These are phyloP conservation scores for Carposina sasakii DNA, from an alignment of 1,140 invertebrate genomes.

Conservation along the genomic window DNA sequence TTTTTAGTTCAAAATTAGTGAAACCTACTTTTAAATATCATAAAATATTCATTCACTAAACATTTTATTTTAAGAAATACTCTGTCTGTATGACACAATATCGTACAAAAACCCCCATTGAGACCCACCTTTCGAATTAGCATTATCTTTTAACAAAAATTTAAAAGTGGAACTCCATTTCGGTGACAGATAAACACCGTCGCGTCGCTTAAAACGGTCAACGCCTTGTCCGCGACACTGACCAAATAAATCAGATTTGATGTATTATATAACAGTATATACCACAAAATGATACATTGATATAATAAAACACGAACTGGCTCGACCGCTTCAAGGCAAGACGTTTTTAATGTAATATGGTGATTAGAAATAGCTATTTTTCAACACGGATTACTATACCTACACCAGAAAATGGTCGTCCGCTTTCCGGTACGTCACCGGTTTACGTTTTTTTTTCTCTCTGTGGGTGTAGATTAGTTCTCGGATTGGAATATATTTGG, in stretches of 20 bases:
- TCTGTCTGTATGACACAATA: no score
- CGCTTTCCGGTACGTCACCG: constrained; percentile 29
- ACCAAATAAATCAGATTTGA: constrained; percentile 57
- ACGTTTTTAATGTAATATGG: constrained; percentile 48
- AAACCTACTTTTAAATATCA: no score
- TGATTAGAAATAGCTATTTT: constrained; percentile 51
- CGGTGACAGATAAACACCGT: constrained; percentile 45
- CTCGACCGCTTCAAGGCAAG: constrained; percentile 37
- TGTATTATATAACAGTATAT: constrained; percentile 54
- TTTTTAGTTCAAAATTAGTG: no score
- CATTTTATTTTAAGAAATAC: no score
- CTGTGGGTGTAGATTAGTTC: constrained; percentile 40
- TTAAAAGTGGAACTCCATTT: constrained; percentile 18
- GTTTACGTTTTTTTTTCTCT: constrained; percentile 15
- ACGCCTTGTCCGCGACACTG: constrained; percentile 38
- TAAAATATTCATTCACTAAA: no score
- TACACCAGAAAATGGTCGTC: constrained; percentile 12
- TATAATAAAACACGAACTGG: constrained; percentile 42
- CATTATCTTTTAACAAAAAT: constrained; percentile 19
- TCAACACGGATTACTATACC: constrained; percentile 35
- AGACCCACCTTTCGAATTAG: constrained; percentile 4
- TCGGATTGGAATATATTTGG: constrained; percentile 18
- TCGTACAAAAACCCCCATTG: no score
- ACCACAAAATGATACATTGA: constrained; percentile 51
- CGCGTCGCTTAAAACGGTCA: constrained; percentile 54